Percentiles rank a stretch among this genome's conserved stretches.
phyloP scores from a whole-genome alignment of 2,797 vertebrate species.

The Erethizon dorsatum region DNA sequence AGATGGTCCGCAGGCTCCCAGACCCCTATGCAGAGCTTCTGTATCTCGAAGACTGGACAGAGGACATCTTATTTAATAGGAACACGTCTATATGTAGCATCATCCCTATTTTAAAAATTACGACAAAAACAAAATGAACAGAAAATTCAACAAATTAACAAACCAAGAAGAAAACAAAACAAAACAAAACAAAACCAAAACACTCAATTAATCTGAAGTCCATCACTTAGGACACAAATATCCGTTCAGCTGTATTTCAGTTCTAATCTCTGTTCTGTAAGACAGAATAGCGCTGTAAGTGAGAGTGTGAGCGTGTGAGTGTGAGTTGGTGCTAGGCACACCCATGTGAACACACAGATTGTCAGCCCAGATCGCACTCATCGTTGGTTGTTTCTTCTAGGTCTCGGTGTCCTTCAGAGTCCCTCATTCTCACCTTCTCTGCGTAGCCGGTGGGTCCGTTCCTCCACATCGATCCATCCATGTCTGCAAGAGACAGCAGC shows the following conservation, averaged over 20 bases:
- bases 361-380: accelerated
- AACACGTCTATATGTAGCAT: background rate
- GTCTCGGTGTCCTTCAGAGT: background rate
- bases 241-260: background rate
- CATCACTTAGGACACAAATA: background rate
- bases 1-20: accelerated
- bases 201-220: background rate
- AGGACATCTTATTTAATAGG: background rate
- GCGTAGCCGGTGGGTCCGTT: background rate
- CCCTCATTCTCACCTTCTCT: background rate
- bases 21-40: background rate
- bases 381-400: background rate
- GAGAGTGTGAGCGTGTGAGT: background rate
- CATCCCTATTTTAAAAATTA: background rate
- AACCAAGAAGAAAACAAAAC: background rate
- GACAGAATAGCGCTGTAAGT: background rate
- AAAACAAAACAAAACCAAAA: background rate
- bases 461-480: background rate
- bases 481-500: background rate
- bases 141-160: background rate
- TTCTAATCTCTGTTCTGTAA: background rate
- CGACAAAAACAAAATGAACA: background rate
- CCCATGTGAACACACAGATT: accelerated
- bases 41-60: background rate
- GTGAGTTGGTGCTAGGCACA: background rate